Base-by-base conservation (phyloP, 2,113 vertebrate species). In the Ophthalmolycus amberensis region DNA sequence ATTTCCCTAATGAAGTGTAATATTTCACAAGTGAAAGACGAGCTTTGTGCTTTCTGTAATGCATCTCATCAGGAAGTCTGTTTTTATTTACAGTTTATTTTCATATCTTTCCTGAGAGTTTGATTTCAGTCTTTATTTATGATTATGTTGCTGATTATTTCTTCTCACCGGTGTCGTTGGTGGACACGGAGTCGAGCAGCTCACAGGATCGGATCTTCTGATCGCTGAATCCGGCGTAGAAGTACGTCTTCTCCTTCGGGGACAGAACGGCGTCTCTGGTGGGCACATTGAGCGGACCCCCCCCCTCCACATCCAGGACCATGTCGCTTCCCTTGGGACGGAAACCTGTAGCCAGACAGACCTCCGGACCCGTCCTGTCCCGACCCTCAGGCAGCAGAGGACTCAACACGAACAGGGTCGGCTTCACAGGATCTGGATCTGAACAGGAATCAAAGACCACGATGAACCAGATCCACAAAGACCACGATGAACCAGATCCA, bases 281-380 rank as follows among this genome's bases (percentile, higher is more conserved):
- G 32, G 0, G 67, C 9, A 27, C 0, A 0, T 0, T 1, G 1
- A 16, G 1, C 0, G 0, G 4, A 18, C 0, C 3, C 12, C 2
- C 0, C 0, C 2, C 14, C 2, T 0, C 9, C 0, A 20, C 0
- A 1, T 80, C 63, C 67, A 88, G 18, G 0, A 50, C 5, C 81
- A 88, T 58, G 0, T 44, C 1, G 0, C 3, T n/a, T 0, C 4
- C 37, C 1, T 12, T 75, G 0, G 89, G 85, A 27, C 0, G 46
- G 66, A 92, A 93, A 3, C 27, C 42, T 0, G 91, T n/a, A 0
- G 92, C 93, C 90, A 94, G 83, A 65, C 93, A 95, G 2, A 91
- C 85, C 0, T 90, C 14, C 2, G 11, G 62, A n/a, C 10, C 37
- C 37, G 60, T 2, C 34, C 9, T 11, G 1, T 7, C 2, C 14